These are phyloP conservation scores for Epistrophe eligans DNA, from an alignment of 2,888 invertebrate genomes.

Conservation along the genomic window DNA sequence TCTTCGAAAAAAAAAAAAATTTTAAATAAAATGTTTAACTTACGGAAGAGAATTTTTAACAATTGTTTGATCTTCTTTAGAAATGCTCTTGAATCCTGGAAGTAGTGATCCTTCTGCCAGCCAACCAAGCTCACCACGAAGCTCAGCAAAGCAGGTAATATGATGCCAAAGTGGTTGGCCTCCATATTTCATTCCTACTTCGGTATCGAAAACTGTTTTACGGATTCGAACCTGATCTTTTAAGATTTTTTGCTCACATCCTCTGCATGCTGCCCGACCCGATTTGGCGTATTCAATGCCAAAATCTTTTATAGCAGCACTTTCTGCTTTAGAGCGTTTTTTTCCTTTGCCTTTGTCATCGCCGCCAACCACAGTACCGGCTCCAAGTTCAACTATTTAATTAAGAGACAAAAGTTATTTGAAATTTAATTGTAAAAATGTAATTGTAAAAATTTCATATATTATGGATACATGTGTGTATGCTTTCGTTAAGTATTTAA, in stretches of 20 bases:
- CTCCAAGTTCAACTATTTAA: slow-evolving; percentile 74
- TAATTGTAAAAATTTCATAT: neutral
- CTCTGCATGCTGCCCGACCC: slow-evolving; percentile 90
- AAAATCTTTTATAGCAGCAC: slow-evolving; percentile 87
- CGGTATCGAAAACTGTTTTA: slow-evolving; percentile 87
- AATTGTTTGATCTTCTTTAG: slow-evolving; percentile 88
- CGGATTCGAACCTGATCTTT: slow-evolving; percentile 90
- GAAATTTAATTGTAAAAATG: neutral
- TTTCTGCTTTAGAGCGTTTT: slow-evolving; percentile 84
- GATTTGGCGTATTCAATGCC: slow-evolving; percentile 94
- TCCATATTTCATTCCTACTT: slow-evolving; percentile 91
- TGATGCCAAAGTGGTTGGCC: slow-evolving; percentile 96
- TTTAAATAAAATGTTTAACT: slow-evolving; percentile 79
- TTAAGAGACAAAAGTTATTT: neutral
- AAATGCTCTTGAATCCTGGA: slow-evolving; percentile 90
- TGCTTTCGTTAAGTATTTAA: too few species aligned
- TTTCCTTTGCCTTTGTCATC: slow-evolving; percentile 84
- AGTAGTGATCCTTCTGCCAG: slow-evolving; percentile 89
- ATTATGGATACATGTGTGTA: too few species aligned
- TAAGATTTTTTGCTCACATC: slow-evolving; percentile 93
- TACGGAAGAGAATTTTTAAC: slow-evolving; percentile 88
- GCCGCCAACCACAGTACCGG: slow-evolving; percentile 57
- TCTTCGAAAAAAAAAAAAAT: neutral
- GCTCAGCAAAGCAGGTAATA: slow-evolving; percentile 93
- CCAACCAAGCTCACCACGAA: slow-evolving; percentile 89